Percentiles rank a stretch among this genome's conserved stretches.
phyloP scores from a whole-genome alignment of 2,113 vertebrate species.

The Amia ocellicauda region DNA sequence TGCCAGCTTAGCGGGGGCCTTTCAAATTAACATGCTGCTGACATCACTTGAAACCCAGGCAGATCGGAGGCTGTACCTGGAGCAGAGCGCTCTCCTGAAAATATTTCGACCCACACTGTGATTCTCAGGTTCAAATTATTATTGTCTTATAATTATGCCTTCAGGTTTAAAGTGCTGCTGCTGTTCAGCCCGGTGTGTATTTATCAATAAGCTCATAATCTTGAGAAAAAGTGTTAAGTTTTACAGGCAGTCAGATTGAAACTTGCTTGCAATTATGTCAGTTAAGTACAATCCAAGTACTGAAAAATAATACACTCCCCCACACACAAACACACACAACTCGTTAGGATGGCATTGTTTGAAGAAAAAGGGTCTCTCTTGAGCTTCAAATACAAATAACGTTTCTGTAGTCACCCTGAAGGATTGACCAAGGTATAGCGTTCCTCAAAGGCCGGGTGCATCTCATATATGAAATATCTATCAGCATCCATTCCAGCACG shows the following conservation, averaged over 20 bases:
- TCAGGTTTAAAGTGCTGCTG: too few relatives aligned
- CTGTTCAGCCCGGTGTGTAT: too few relatives aligned
- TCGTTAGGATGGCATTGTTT: not conserved
- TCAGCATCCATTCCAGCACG: constrained; percentile 25
- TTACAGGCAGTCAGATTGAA: too few relatives aligned
- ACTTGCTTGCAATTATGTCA: not conserved
- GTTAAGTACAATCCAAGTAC: too few relatives aligned
- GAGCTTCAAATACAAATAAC: not conserved
- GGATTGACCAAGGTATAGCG: not conserved
- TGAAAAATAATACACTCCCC: too few relatives aligned
- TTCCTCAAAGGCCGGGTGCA: constrained; percentile 8
- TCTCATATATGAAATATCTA: constrained; percentile 33
- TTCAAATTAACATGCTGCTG: not conserved
- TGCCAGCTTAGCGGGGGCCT: not conserved
- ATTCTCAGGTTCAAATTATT: too few relatives aligned
- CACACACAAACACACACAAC: too few relatives aligned
- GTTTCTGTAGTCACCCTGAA: not conserved
- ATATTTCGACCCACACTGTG: too few relatives aligned
- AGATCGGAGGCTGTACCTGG: not conserved
- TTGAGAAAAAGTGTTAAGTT: too few relatives aligned
- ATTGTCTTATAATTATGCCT: too few relatives aligned
- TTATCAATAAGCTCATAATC: too few relatives aligned
- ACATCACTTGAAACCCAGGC: not conserved
- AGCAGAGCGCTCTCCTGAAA: too few relatives aligned
- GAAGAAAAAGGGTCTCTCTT: not conserved